phyloP scores from a whole-genome alignment of 1,140 invertebrate genomes.

The Cotesia typhae region DNA sequence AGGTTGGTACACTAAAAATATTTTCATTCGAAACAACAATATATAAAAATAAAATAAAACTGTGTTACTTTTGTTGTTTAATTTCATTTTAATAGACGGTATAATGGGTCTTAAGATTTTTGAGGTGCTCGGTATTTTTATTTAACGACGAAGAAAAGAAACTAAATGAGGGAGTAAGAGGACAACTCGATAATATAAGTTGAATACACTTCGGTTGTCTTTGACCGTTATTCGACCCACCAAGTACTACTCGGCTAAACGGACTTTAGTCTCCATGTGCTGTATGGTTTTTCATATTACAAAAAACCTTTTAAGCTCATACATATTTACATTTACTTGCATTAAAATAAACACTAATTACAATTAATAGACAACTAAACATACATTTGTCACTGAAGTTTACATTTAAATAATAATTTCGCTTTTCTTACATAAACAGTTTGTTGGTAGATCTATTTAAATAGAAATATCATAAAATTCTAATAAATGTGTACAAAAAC shows the following conservation, averaged over 20 bases:
- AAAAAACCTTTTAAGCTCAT: neutral
- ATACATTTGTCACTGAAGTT: too few relatives aligned
- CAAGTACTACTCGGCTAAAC: slow-evolving; percentile 12
- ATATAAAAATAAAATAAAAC: too few relatives aligned
- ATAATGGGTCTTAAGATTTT: neutral
- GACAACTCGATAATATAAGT: neutral
- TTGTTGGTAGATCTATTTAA: too few relatives aligned
- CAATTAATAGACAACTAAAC: too few relatives aligned
- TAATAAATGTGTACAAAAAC: too few relatives aligned
- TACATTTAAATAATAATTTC: too few relatives aligned
- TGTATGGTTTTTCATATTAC: slow-evolving; percentile 3
- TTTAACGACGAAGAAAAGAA: slow-evolving; percentile 24
- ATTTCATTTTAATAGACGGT: neutral
- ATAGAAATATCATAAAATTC: too few relatives aligned
- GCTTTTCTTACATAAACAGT: too few relatives aligned
- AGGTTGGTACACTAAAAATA: neutral
- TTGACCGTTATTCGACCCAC: slow-evolving; percentile 43
- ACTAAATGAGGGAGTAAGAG: slow-evolving; percentile 2
- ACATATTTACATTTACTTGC: too few relatives aligned
- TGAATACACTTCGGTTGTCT: slow-evolving; percentile 28
- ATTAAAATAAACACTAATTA: too few relatives aligned
- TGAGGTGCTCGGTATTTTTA: slow-evolving; percentile 5
- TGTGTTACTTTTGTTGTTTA: neutral
- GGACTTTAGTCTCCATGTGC: slow-evolving; percentile 24
- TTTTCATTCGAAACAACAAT: too few relatives aligned